Evolutionary conservation across 2,113 vertebrate species (phyloP), one percentile per base, ranked within the genome.

Genomic region (Protomyctophum bolini): DNA sequence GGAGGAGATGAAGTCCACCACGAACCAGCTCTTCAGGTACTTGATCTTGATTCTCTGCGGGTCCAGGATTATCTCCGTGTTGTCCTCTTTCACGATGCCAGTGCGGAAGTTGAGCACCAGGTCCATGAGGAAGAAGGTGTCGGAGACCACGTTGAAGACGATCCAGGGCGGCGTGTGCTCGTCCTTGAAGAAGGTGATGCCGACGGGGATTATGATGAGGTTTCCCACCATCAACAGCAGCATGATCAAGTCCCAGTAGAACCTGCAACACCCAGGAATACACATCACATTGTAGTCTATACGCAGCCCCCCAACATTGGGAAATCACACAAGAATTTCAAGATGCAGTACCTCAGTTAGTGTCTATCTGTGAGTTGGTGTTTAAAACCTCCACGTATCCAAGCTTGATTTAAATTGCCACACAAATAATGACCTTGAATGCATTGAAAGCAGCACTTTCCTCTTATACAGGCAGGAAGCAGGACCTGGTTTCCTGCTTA

Each of bases 221-320:
- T 99, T 99, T 58, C 97, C 97, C 67, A 99, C 97, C 98, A 99
- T 99, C 84, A 99, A 93, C 63, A 99, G 93, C 87, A 99, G 92
- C 98, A 99, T 99, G 59, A 96, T 99, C 86, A 99, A 89, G 88
- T 99, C 98, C 98, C 98, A 99, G 59, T 99, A 99, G 92, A 99
- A 99, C 92, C 98, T 99, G 76, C 14, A 77, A 73, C 41, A 74
- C 56, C 83, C 10, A 61, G 45, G 0, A 2, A 57, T 11, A 33
- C 10, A 29, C 58, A n/a, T 57, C n/a, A 57, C 15, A 57, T 8
- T 54, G 11, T 2, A 54, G 51, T 54, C 51, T 41, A 41, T 41
- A 41, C 33, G 5, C 33, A 41, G 33, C 3, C 33, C 3, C 3
- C 33, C 33, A 41, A 41, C 33, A 41, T 41, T 41, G 33, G 33